A percentile compares a stretch with the other conserved stretches of the same genome.
These are phyloP conservation scores for Conopomorpha cramerella DNA, from an alignment of 1,140 invertebrate genomes.

Conservation along the genomic window DNA sequence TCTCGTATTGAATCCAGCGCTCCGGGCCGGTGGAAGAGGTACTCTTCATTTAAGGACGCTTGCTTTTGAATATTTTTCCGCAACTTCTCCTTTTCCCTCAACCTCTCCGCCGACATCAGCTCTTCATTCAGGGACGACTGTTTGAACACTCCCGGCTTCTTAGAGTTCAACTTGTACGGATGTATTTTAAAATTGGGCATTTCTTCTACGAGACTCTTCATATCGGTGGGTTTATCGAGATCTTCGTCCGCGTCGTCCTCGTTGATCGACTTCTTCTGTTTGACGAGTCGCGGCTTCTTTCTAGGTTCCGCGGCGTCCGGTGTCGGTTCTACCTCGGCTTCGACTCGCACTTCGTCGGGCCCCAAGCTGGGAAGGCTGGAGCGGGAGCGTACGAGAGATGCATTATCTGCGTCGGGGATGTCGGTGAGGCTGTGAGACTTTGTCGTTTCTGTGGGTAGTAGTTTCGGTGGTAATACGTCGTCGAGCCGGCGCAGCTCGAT, in stretches of 20 bases:
- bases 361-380: slow-evolving; percentile 75
- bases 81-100: slow-evolving; percentile 82
- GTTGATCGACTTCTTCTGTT: slow-evolving; percentile 79
- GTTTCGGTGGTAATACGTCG: slow-evolving; percentile 62
- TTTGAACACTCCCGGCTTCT: slow-evolving; percentile 72
- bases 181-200: slow-evolving; percentile 65
- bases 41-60: slow-evolving; percentile 84
- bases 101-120: slow-evolving; percentile 80
- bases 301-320: slow-evolving; percentile 27
- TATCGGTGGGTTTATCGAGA: slow-evolving; percentile 67
- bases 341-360: slow-evolving; percentile 29
- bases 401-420: slow-evolving; percentile 72
- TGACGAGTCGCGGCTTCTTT: slow-evolving; percentile 71
- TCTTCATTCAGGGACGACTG: slow-evolving; percentile 90
- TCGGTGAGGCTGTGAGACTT: slow-evolving; percentile 83
- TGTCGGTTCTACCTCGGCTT: slow-evolving; percentile 20
- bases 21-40: slow-evolving; percentile 72
- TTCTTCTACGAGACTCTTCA: slow-evolving; percentile 65
- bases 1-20: slow-evolving; percentile 76
- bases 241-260: slow-evolving; percentile 70
- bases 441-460: slow-evolving; percentile 58
- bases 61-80: slow-evolving; percentile 87
- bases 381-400: slow-evolving; percentile 71
- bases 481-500: slow-evolving; percentile 88
- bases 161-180: slow-evolving; percentile 42